Conservation (phyloP, 2,113 vertebrate genomes). For the Archilochus colubris region DNA sequence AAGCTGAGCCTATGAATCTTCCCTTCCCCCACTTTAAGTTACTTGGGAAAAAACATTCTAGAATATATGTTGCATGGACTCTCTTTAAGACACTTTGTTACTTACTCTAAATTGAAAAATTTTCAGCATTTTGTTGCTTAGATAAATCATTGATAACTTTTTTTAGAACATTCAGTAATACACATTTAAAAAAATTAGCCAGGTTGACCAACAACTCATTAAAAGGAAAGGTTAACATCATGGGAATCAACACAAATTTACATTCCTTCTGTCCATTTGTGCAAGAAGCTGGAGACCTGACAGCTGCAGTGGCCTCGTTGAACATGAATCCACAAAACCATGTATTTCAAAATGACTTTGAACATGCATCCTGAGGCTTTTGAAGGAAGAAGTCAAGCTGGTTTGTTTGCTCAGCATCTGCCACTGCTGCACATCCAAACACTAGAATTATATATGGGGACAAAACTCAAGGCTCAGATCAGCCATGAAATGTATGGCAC, state of each 20-base stretch:
- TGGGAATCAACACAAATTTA: background rate
- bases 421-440: background rate
- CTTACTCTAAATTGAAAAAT: background rate
- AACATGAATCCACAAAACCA: background rate
- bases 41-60: background rate
- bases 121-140: background rate
- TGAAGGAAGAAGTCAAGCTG: background rate
- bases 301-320: background rate
- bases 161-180: background rate
- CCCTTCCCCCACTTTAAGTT: background rate
- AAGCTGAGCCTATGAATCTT: background rate
- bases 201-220: background rate
- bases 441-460: background rate
- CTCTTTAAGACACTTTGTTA: background rate
- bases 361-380: background rate
- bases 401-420: background rate
- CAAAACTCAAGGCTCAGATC: background rate
- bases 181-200: background rate
- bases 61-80: background rate
- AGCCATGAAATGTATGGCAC: background rate
- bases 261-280: background rate
- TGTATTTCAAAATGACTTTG: background rate
- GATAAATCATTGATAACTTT: background rate
- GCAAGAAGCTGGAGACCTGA: background rate
- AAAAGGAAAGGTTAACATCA: background rate